A percentile compares a stretch with the other conserved stretches of the same genome.
Evolutionary conservation across 2,888 invertebrate species (phyloP).

Genomic region (Hypomecis punctinalis): DNA sequence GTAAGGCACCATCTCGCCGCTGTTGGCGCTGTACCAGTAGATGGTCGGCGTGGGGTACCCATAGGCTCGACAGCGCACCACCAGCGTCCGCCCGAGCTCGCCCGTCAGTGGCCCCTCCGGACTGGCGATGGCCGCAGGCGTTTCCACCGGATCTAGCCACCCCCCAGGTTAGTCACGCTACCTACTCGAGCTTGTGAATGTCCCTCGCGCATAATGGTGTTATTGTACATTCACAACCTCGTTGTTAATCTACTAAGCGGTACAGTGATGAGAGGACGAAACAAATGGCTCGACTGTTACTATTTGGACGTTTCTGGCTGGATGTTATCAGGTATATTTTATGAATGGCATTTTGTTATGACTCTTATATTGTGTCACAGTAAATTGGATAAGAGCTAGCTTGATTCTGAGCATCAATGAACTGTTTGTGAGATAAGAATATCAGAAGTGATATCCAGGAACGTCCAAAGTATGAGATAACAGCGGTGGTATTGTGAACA

Average conservation of each 20-base stretch:
- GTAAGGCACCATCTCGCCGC: constrained; percentile 89
- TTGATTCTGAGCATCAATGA: constrained; percentile 8
- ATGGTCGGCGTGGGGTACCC: constrained; percentile 92
- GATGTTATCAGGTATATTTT: neutral
- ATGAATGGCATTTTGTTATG: neutral
- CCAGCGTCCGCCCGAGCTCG: constrained; percentile 88
- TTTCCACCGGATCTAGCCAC: constrained; percentile 24
- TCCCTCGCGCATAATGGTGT: constrained; percentile 35
- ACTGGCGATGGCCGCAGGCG: constrained; percentile 85
- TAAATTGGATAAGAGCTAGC: neutral
- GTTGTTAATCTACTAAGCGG: constrained; percentile 62
- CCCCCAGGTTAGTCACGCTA: constrained; percentile 46
- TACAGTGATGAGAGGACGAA: constrained; percentile 48
- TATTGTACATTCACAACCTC: constrained; percentile 61
- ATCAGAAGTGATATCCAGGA: constrained; percentile 43
- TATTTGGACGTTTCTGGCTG: constrained; percentile 4
- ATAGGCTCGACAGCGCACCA: constrained; percentile 91
- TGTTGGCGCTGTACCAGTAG: constrained; percentile 93
- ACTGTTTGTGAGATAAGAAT: constrained; percentile 5
- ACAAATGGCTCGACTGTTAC: constrained; percentile 53
- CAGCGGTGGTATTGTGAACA: constrained; percentile 44
- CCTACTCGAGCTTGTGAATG: constrained; percentile 53
- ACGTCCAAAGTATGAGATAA: constrained; percentile 51
- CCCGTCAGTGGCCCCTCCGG: constrained; percentile 88
- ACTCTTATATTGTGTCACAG: neutral